Percentiles rank a stretch among this genome's conserved stretches.
phyloP scores from a whole-genome alignment of 2,888 invertebrate species.

The Plebejus argus region DNA sequence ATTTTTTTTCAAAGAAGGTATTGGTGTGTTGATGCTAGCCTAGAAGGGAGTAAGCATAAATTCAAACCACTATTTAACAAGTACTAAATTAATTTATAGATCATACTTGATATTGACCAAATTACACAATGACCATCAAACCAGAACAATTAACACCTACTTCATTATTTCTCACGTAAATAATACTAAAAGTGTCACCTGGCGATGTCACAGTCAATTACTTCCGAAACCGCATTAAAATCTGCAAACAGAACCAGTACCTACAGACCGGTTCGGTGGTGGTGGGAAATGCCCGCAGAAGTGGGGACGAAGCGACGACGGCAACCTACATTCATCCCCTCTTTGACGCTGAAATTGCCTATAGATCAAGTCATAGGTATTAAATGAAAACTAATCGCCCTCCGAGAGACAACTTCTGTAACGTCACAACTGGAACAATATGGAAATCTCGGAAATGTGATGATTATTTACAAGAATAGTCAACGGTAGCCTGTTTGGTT shows the following conservation, averaged over 20 bases:
- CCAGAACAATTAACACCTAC: slow-evolving; percentile 8
- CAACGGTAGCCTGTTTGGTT: too few species aligned
- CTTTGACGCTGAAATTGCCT: slow-evolving; percentile 50
- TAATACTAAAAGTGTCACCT: slow-evolving; percentile 24
- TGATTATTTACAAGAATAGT: too few species aligned
- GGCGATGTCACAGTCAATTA: slow-evolving; percentile 22
- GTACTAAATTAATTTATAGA: neutral
- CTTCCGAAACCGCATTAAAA: slow-evolving; percentile 28
- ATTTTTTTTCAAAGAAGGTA: too few species aligned
- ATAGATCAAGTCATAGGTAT: slow-evolving; percentile 50
- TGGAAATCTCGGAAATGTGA: neutral
- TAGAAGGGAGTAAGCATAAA: too few species aligned
- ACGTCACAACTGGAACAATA: neutral
- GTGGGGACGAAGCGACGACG: slow-evolving; percentile 49
- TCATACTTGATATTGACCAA: neutral
- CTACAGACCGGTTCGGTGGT: slow-evolving; percentile 50
- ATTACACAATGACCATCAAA: slow-evolving; percentile 6
- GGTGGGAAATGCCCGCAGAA: slow-evolving; percentile 51
- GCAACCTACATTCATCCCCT: slow-evolving; percentile 74
- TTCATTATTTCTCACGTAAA: slow-evolving; percentile 25
- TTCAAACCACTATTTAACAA: too few species aligned
- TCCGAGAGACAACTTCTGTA: neutral
- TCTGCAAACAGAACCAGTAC: slow-evolving; percentile 43
- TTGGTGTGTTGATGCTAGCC: too few species aligned
- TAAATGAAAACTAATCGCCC: slow-evolving; percentile 26